phyloP scores from a whole-genome alignment of 1,140 invertebrate genomes.

The Mizuhopecten yessoensis region DNA sequence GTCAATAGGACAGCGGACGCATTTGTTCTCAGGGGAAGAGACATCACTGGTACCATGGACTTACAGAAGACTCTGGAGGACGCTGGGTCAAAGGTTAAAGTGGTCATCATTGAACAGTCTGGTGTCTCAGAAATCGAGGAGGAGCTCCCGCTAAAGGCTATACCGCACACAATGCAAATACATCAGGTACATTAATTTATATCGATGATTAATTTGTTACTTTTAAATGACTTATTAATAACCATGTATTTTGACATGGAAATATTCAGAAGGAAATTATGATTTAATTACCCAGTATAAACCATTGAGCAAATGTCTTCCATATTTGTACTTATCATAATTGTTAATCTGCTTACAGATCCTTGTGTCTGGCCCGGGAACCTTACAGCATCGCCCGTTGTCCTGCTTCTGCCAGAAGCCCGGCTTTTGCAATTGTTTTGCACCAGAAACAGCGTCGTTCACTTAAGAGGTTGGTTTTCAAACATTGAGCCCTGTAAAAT shows the following conservation, averaged over 20 bases:
- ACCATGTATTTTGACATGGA: too few relatives aligned
- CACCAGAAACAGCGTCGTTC: slow-evolving; percentile 23
- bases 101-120: slow-evolving; percentile 2
- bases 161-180: slow-evolving; percentile 44
- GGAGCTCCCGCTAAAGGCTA: slow-evolving; percentile 25
- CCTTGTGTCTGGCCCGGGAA: not conserved
- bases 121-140: not conserved
- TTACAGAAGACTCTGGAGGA: not conserved
- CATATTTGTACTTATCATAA: not conserved
- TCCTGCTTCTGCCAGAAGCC: not conserved
- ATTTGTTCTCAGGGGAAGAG: not conserved
- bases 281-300: too few relatives aligned
- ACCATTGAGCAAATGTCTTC: too few relatives aligned
- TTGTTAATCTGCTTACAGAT: not conserved
- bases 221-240: too few relatives aligned
- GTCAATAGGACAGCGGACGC: slow-evolving; percentile 22
- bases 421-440: not conserved
- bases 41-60: slow-evolving; percentile 36
- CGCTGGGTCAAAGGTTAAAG: not conserved
- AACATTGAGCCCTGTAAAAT: too few relatives aligned
- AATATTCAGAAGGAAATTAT: too few relatives aligned
- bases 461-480: too few relatives aligned
- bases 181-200: slow-evolving; percentile 42
- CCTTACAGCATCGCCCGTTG: not conserved
- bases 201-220: not conserved